A percentile compares a stretch with the other conserved stretches of the same genome.
These are phyloP conservation scores for Syrrhaptes paradoxus DNA, from an alignment of 2,113 vertebrate genomes.

Conservation along the genomic window DNA sequence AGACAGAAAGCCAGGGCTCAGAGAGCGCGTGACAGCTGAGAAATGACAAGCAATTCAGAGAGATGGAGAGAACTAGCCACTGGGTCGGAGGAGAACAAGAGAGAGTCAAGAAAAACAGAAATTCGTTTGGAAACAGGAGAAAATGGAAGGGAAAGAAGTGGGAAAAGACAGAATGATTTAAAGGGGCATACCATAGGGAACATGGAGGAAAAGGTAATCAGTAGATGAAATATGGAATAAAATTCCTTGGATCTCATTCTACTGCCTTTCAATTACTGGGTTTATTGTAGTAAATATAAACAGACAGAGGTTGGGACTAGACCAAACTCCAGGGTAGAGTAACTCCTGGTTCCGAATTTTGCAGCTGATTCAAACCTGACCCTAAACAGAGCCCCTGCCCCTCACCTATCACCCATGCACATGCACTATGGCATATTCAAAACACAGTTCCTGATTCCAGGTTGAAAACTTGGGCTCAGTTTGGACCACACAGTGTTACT, in stretches of 20 bases:
- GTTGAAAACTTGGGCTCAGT: background rate
- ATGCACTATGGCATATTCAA: background rate
- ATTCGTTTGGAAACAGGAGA: background rate
- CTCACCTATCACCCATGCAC: background rate
- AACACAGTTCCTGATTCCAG: background rate
- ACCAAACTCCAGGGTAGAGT: background rate
- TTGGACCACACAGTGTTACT: background rate
- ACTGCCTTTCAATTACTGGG: background rate
- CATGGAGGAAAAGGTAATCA: conserved; percentile 3
- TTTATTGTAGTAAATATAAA: background rate
- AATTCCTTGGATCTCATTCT: background rate
- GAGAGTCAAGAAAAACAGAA: conserved; percentile 42
- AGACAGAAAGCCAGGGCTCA: background rate
- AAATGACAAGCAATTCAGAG: conserved; percentile 52
- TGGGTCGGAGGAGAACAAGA: conserved; percentile 22
- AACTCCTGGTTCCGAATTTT: background rate
- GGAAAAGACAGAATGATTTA: conserved; percentile 26
- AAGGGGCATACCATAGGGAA: background rate
- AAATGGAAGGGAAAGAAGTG: background rate
- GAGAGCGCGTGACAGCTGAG: conserved; percentile 20
- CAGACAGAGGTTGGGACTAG: background rate
- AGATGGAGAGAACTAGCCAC: conserved; percentile 24
- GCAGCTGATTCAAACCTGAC: background rate
- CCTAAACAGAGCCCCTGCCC: background rate
- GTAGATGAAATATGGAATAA: conserved; percentile 13